Base-by-base conservation (phyloP, 2,888 invertebrate species). In the Dugesia japonica region DNA sequence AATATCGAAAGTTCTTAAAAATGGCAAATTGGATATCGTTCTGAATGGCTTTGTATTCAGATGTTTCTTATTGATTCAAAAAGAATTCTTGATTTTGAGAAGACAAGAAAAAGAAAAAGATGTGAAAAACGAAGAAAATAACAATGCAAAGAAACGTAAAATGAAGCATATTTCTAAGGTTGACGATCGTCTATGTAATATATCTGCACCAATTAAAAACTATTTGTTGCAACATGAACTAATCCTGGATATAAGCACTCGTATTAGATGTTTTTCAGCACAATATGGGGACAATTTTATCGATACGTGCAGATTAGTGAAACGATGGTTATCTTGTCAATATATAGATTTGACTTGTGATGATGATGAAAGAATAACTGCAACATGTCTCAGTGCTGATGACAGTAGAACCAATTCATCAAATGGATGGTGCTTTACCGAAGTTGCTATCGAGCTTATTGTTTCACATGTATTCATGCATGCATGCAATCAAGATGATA, bases 261-360 rank as follows among this genome's bases (percentile, higher is more conserved):
- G 23, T n/a, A 56, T 56, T 20, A 4, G 23, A n/a, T 20, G 23
- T 56, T 56, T 56, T 4, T 56, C 9, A 4, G 56, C 23, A 7
- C 56, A 56, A 56, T 56, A 9, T n/a, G 56, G 56, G 4, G 9
- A 56, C 4, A 7, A 4, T 0, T 94, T 88, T 84, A 92, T 92
- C 0, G 88, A 89, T 0, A 88, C 91, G 0, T 89, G 89, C 0
- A 89, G 92, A 78, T 86, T 95, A 71, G 88, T 90, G 13, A 92
- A 92, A 83, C 89, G 94, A 71, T 97, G 94, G 94, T 82, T 94
- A 0, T 87, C 27, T 1, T 75, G 20, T 26, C 75, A 72, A 15
- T 9, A 20, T 1, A 20, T 72, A 17, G 75, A 73, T 4, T 17
- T 72, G 27, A 27, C 23, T 23, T 1, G 7, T 1, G 17, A 13